Evolutionary conservation across 2,888 invertebrate species (phyloP), one percentile per base, ranked within the genome.

Genomic region (Plagiodera versicolora): DNA sequence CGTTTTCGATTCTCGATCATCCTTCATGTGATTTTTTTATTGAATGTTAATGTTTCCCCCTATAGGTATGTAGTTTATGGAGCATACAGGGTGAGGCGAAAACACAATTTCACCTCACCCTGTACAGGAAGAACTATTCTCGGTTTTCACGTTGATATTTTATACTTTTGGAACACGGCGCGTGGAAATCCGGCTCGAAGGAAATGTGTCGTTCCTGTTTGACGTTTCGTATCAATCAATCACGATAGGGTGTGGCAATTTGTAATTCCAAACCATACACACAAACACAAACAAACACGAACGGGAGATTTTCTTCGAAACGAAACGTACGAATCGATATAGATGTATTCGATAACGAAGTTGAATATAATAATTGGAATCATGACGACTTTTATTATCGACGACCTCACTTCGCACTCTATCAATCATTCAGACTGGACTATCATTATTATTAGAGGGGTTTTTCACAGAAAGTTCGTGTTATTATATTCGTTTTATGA

Each of bases 41-140:
- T 52, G 52, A 16, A 52, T 52, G 35, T 39, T 52, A 32, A 8
- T 52, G 39, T 39, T 52, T 52, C 11, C 35, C n/a, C 24, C 24
- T 24, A 24, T 39, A 39, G 39, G 18, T 20, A 39, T 0, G 20
- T 52, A 39, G 52, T 39, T 52, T 10, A 20, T 52, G 2, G 4
- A 20, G 39, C 4, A 11, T 35, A 32, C 10, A 32, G 32, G 32
- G n/a, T n/a, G n/a, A n/a, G n/a, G n/a, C n/a, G n/a, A n/a, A n/a
- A n/a, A n/a, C n/a, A n/a, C n/a, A n/a, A n/a, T n/a, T n/a, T n/a
- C n/a, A n/a, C n/a, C n/a, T n/a, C n/a, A n/a, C n/a, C n/a, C n/a
- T n/a, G n/a, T n/a, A n/a, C n/a, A n/a, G n/a, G n/a, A n/a, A 18
- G 9, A 39, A 14, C 9, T 52, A 39, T 52, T 52, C 39, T 52